Evolutionary conservation across 92 coral and sea anemone genomes (phyloP).

Genomic region (Montipora capitata): DNA sequence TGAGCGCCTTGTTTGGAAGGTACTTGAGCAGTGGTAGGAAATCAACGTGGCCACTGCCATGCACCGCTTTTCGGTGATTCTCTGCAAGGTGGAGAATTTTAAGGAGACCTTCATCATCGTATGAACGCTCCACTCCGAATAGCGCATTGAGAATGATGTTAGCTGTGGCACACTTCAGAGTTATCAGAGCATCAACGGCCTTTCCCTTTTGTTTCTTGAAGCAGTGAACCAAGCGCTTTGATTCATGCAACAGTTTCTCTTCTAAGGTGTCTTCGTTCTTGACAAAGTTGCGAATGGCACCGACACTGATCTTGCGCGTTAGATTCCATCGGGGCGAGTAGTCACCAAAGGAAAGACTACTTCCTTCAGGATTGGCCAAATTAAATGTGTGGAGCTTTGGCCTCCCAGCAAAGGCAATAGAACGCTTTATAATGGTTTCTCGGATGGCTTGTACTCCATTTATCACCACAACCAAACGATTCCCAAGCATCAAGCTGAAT

Average conservation of each 20-base stretch:
- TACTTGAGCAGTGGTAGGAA: constrained; percentile 79
- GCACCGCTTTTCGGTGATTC: constrained; percentile 62
- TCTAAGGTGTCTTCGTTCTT: constrained; percentile 51
- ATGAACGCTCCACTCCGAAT: constrained; percentile 68
- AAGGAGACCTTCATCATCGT: constrained; percentile 64
- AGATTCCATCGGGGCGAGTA: constrained; percentile 38
- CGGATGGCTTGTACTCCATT: constrained; percentile 73
- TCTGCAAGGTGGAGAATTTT: constrained; percentile 65
- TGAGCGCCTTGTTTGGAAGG: constrained; percentile 65
- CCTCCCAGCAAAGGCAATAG: constrained; percentile 81
- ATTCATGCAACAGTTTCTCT: constrained; percentile 55
- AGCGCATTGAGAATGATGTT: constrained; percentile 75
- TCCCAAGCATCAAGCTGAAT: constrained; percentile 83
- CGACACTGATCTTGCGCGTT: constrained; percentile 30
- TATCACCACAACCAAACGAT: constrained; percentile 82
- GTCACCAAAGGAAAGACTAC: constrained; percentile 13
- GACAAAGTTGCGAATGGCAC: constrained; percentile 81
- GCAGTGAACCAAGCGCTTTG: constrained; percentile 57
- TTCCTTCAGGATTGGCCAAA: constrained; percentile 26
- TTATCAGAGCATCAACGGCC: constrained; percentile 62
- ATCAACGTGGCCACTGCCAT: constrained; percentile 72
- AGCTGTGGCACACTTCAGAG: constrained; percentile 79
- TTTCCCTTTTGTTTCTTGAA: constrained; percentile 58
- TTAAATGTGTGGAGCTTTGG: constrained; percentile 70
- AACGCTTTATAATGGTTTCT: constrained; percentile 79